Base-by-base conservation (phyloP, 2,888 invertebrate species). In the Epinotia demarniana region DNA sequence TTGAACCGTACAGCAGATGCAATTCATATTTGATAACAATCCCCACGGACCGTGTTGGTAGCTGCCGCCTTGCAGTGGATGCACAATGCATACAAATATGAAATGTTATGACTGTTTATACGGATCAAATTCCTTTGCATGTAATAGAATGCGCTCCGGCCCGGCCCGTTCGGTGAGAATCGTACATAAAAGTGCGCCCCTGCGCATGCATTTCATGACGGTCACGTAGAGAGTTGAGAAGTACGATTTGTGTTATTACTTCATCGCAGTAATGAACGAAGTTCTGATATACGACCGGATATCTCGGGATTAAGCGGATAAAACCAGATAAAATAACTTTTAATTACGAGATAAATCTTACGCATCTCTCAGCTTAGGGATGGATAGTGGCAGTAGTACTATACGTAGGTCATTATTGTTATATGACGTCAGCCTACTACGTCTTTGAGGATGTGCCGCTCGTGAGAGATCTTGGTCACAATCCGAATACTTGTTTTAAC, bases 241-340 rank as follows among this genome's bases (percentile, higher is more conserved):
- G 71, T 57, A 67, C 72, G 71, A 72, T 72, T 75, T 62, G 46
- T 72, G 72, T 67, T 75, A 72, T 75, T 69, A 70, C 67, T 75
- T 71, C 72, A 71, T 71, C 58, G 23, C 60, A 46, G 63, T 75
- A 75, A 75, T 75, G 75, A 75, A 75, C 75, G 67, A 75, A 75
- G 75, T 75, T 75, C 55, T 72, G 72, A 75, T 70, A 71, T 75
- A 75, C 64, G 75, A 60, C 70, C 70, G 58, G 75, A 71, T 60
- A 71, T 39, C 39, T 8, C 58, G 46, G 61, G 75, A 71, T 71
- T 75, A 60, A 64, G 53, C 58, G 64, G 70, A 68, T 62, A 46
- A 73, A 55, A 73, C 55, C 68, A 62, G 73, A 66, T 70, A 60
- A 75, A 71, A 75, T 66, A 66, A 75, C 75, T 70, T 75, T 71